Percentiles rank a stretch among this genome's conserved stretches.
Evolutionary conservation across 2,888 invertebrate species (phyloP).

Genomic region (Eupithecia tripunctaria): DNA sequence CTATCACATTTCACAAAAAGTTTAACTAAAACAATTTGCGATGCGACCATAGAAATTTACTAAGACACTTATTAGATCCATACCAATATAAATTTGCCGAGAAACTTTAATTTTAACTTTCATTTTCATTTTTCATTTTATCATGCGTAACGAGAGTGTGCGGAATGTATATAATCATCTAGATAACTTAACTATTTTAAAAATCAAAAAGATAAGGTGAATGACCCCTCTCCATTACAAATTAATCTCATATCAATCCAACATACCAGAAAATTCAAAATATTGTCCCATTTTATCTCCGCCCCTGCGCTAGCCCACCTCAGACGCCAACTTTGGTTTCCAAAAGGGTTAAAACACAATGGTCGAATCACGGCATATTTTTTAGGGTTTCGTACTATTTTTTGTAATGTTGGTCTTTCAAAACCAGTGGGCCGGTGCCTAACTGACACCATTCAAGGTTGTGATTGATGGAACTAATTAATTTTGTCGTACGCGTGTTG

Average conservation of each 20-base stretch:
- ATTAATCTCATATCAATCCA: conserved; percentile 48
- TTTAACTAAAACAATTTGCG: neutral
- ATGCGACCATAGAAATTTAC: neutral
- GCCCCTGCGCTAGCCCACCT: conserved; percentile 65
- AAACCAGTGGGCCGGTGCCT: conserved; percentile 72
- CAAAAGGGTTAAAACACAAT: conserved; percentile 76
- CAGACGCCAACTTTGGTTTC: conserved; percentile 59
- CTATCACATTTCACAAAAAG: neutral
- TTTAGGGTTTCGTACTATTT: conserved; percentile 45
- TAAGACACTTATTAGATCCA: neutral
- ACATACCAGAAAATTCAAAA: conserved; percentile 65
- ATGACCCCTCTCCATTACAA: conserved; percentile 19
- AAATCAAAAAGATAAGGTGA: conserved; percentile 22
- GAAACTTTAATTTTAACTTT: neutral
- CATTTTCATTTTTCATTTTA: neutral
- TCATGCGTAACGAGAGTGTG: neutral
- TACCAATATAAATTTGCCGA: neutral
- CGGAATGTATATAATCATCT: no score
- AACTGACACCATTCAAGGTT: conserved; percentile 71
- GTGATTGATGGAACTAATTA: conserved; percentile 84
- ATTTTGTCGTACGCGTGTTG: conserved; percentile 75
- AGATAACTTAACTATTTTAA: neutral
- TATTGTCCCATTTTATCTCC: conserved; percentile 70
- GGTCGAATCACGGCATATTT: conserved; percentile 75
- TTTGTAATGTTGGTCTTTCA: conserved; percentile 60